These are phyloP conservation scores for Panzeria rudis DNA, from an alignment of 2,888 invertebrate species.

Conservation along the genomic window DNA sequence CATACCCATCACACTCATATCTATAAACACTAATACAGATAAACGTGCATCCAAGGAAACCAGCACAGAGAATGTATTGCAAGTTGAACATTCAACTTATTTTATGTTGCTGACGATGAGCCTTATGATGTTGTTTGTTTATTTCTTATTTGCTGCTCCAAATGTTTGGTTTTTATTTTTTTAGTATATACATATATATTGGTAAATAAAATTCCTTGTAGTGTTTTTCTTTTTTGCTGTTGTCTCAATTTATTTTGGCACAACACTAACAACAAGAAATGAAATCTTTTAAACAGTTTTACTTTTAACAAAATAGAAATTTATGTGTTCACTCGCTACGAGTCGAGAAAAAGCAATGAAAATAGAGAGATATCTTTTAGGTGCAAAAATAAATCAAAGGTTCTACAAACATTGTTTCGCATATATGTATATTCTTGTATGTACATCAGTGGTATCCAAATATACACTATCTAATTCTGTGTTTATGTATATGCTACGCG, in stretches of 20 bases:
- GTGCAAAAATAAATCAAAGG: constrained; percentile 82
- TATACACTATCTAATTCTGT: too few relatives aligned
- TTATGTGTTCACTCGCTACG: constrained; percentile 69
- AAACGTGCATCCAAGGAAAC: constrained; percentile 1
- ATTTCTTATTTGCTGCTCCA: constrained; percentile 1
- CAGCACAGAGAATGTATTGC: constrained; percentile 50
- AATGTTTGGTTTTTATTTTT: constrained; percentile 1
- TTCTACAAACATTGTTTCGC: constrained; percentile 74
- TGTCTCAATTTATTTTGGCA: constrained; percentile 63
- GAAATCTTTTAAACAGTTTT: constrained; percentile 40
- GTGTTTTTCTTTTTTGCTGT: constrained; percentile 19
- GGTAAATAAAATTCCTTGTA: constrained; percentile 33
- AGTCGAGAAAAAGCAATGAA: constrained; percentile 73
- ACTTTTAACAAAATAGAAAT: constrained; percentile 68
- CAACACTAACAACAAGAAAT: constrained; percentile 18
- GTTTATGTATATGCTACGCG: too few relatives aligned
- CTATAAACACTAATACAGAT: neutral
- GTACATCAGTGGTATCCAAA: neutral
- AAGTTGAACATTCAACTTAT: constrained; percentile 30
- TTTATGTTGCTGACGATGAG: constrained; percentile 45
- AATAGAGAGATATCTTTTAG: constrained; percentile 79
- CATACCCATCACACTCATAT: constrained; percentile 22
- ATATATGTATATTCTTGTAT: neutral
- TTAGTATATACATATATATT: constrained; percentile 13
- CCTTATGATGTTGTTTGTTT: constrained; percentile 29